These are phyloP conservation scores for Heliothis subflexa DNA, from an alignment of 1,140 invertebrate genomes.

Conservation along the genomic window DNA sequence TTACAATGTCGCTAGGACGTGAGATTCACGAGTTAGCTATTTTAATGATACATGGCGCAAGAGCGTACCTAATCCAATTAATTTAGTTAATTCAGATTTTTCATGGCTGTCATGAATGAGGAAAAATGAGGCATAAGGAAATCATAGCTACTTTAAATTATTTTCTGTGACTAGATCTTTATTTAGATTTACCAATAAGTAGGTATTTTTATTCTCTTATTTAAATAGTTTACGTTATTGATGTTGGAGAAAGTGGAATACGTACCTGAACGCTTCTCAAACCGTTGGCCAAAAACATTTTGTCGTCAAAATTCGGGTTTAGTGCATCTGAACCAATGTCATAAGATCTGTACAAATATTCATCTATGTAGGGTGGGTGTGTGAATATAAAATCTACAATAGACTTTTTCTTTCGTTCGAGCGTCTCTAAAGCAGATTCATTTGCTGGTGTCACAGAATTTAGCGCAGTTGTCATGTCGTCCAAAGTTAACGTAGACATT, in stretches of 20 bases:
- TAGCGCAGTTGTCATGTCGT: slow-evolving; percentile 46
- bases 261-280: slow-evolving; percentile 78
- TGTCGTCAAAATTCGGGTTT: slow-evolving; percentile 60
- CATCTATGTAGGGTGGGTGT: slow-evolving; percentile 71
- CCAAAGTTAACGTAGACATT: slow-evolving; percentile 17
- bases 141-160: neutral
- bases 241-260: neutral
- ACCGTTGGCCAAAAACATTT: slow-evolving; percentile 80
- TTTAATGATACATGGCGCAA: slow-evolving; percentile 29
- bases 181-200: too few relatives aligned
- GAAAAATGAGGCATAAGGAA: too few relatives aligned
- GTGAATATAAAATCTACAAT: slow-evolving; percentile 79
- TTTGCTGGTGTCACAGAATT: slow-evolving; percentile 55
- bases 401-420: slow-evolving; percentile 78
- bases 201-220: too few relatives aligned
- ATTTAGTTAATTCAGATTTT: slow-evolving; percentile 4
- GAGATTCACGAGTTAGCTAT: slow-evolving; percentile 8
- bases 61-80: slow-evolving; percentile 28
- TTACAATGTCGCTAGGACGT: slow-evolving; percentile 20
- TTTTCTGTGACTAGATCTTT: neutral
- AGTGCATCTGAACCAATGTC: slow-evolving; percentile 66
- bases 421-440: slow-evolving; percentile 70
- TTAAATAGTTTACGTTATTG: too few relatives aligned
- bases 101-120: too few relatives aligned
- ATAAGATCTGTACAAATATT: slow-evolving; percentile 74